Conservation (phyloP, 2,888 invertebrate genomes). For the Ischnus inquisitorius region DNA sequence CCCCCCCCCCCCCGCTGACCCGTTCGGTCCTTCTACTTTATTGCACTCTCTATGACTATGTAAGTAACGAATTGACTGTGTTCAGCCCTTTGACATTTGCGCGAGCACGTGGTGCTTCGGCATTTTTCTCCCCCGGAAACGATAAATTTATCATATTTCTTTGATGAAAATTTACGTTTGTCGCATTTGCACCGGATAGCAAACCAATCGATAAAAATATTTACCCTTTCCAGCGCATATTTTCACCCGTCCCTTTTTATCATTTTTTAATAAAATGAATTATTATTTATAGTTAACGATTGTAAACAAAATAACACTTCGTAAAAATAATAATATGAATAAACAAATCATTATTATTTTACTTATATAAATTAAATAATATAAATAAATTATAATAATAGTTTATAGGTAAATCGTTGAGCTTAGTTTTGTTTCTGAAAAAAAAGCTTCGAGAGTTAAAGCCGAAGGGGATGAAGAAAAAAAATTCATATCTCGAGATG, state of each 20-base stretch:
- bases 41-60: not conserved
- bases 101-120: not conserved
- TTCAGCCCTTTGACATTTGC: conserved; percentile 5
- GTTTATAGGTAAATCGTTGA: not conserved
- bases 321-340: no score
- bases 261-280: no score
- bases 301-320: no score
- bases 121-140: not conserved
- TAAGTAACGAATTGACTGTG: not conserved
- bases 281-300: no score
- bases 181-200: not conserved
- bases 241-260: no score
- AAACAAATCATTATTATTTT: no score
- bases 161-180: not conserved
- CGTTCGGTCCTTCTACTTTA: not conserved
- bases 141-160: not conserved
- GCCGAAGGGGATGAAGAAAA: not conserved
- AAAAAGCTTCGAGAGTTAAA: not conserved
- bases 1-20: not conserved
- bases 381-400: not conserved
- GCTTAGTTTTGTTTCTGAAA: not conserved
- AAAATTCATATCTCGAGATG: not conserved
- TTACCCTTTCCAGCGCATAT: no score
- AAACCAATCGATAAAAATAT: not conserved
- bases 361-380: not conserved